Evolutionary conservation across 2,888 invertebrate genomes (phyloP), one percentile per base, ranked within the genome.

Genomic region (Biston stratarius): DNA sequence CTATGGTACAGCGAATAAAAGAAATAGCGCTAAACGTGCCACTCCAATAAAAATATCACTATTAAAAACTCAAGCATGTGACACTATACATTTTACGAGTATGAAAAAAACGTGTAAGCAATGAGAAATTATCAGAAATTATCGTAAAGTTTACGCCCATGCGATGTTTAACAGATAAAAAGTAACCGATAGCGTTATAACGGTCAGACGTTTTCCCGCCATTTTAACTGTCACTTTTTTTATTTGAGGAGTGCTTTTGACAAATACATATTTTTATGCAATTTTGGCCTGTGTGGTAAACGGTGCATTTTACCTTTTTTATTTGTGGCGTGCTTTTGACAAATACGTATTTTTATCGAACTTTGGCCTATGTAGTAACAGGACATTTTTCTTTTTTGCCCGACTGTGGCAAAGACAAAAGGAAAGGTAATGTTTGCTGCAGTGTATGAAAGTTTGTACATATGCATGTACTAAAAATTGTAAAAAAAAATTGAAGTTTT

Each of bases 121-220:
- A 78, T 77, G 72, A 67, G 40, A 77, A 79, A 80, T 81, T 83
- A 86, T 85, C 83, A 76, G 75, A 79, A 82, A 82, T 82, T 82
- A 84, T 84, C 80, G 79, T 77, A 66, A 76, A 75, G 74, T 79
- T 80, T 74, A 82, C 85, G 83, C 85, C 84, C 83, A 77, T 78
- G 75, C 83, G 83, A 82, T 85, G 84, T 82, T 74, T 68, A 11
- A 82, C 73, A 86, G 88, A 89, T 89, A 90, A 88, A 77, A 74
- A 65, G 72, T 79, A 82, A 61, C 81, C 81, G 89, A 91, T 91
- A 90, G 60, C 87, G 82, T 73, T 73, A 74, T 89, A 91, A 90
- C 91, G 87, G 74, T 73, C 61, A 24, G 33, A 42, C 36, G 55
- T 73, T 82, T 88, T 88, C 87, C 88, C 88, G 88, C 88, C 84